Evolutionary conservation across 2,797 vertebrate species (phyloP), one percentile per base, ranked within the genome.

Genomic region (Microtus agrestis): DNA sequence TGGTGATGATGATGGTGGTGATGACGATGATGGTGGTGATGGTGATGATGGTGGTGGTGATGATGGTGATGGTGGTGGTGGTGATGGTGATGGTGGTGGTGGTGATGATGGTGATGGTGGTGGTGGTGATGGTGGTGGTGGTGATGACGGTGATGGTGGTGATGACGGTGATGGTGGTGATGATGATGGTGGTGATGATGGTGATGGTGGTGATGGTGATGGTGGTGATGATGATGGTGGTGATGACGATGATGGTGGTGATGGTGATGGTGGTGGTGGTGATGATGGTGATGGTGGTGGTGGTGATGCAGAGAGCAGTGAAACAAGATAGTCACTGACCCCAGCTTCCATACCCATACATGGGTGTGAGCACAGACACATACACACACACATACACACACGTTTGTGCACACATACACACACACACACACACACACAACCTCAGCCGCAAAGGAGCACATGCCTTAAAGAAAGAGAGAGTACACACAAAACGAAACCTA

Each of bases 201-300:
- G 0, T 51, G 51, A 0, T 54, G 25, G 2, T 43, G 40, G 0
- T 74, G 71, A 8, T 43, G 71, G 1, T 40, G 23, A 3, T 6
- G 27, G 2, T 11, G 40, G 4, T 54, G 51, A 0, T 54, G n/a
- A 1, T 2, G 37, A 1, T 17, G 54, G 0, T 5, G 25, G 2
- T 43, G 73, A 0, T 74, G 71, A 4, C 27, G 37, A 0, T 40
- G 23, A 1, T 12, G 37, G 0, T 29, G 27, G 0, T 14, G 51
- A 0, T 54, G 14, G 0, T 54, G 51, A 1, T 54, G 61, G 4
- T 40, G n/a, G 1, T 2, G 37, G 2, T 17, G n/a, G 0, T 27
- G 4, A 0, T 48, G 15, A 5, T 17, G 25, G 1, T 43, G 73
- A 0, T 74, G 10, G 3, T 74, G 71, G 3, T 40, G 13, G 1